Base-by-base conservation (phyloP, 2,113 vertebrate species). In the Toxotes jaculatrix region DNA sequence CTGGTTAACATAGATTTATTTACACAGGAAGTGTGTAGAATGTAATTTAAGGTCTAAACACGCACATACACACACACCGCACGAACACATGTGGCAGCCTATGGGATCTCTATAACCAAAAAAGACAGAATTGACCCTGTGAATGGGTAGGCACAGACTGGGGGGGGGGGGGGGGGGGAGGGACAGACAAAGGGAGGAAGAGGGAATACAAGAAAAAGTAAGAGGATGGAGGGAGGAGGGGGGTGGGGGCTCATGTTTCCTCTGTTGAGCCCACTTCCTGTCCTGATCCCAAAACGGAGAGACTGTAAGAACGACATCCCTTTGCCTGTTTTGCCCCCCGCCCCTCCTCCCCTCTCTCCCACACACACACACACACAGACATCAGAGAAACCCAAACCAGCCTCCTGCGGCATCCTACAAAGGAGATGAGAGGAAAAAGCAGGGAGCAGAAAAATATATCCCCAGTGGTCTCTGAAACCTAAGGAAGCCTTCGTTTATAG, bases 191-290 rank as follows among this genome's bases (percentile, higher is more conserved):
- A 91, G 74, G 83, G 88, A 90, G 89, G 88, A 93, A 91, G 77
- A 85, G 89, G 63, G 84, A 83, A 86, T 76, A 88, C 84, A 92
- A 91, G 87, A 89, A 90, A 89, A 90, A 91, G 86, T 86, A 86
- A 84, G 69, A 79, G 76, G 87, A 84, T 61, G 72, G 83, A 81
- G 72, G 56, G 80, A 83, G 77, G 74, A 75, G 66, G 77, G 23
- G 4, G 36, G 45, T 19, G 59, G 66, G 63, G 80, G 77, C 78
- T 92, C 89, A 87, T 85, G 90, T 92, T 94, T 93, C 92, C 93
- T 92, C 86, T 90, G 83, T 64, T 89, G 74, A 90, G 87, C 75
- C 87, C 86, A 91, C 93, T 94, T 94, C 92, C 93, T 92, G 90
- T 87, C 78, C 87, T 72, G 80, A 77, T 88, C 87, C 90, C 84